phyloP scores from a whole-genome alignment of 2,797 vertebrate genomes.

The Artibeus jamaicensis region DNA sequence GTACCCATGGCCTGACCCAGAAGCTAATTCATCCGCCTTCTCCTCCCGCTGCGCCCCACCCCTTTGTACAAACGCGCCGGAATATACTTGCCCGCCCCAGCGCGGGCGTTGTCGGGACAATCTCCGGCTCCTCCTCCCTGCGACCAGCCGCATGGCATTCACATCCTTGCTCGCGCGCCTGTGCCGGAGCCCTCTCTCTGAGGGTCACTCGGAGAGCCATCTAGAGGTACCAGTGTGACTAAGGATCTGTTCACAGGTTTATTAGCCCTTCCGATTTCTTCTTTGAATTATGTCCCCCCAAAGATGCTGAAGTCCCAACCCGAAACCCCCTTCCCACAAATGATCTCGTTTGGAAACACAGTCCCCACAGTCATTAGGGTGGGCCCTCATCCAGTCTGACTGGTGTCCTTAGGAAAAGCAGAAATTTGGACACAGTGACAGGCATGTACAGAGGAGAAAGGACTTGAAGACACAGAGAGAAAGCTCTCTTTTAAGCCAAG shows the following conservation, averaged over 20 bases:
- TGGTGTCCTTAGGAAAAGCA: neutral
- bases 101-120: fast-evolving
- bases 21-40: neutral
- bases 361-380: neutral
- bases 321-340: neutral
- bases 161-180: fast-evolving
- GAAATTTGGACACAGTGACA: neutral
- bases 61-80: neutral
- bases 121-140: neutral
- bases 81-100: fast-evolving
- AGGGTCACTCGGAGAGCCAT: fast-evolving
- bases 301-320: neutral
- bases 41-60: fast-evolving
- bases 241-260: neutral
- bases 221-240: fast-evolving
- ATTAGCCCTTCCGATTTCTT: neutral
- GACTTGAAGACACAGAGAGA: neutral
- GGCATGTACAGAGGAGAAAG: neutral
- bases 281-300: neutral
- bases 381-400: neutral
- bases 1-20: neutral
- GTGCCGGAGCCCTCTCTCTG: neutral
- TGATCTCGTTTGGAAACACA: neutral
- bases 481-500: neutral
- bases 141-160: fast-evolving